phyloP scores from a whole-genome alignment of 2,888 invertebrate genomes.

The Amorpha juglandis region DNA sequence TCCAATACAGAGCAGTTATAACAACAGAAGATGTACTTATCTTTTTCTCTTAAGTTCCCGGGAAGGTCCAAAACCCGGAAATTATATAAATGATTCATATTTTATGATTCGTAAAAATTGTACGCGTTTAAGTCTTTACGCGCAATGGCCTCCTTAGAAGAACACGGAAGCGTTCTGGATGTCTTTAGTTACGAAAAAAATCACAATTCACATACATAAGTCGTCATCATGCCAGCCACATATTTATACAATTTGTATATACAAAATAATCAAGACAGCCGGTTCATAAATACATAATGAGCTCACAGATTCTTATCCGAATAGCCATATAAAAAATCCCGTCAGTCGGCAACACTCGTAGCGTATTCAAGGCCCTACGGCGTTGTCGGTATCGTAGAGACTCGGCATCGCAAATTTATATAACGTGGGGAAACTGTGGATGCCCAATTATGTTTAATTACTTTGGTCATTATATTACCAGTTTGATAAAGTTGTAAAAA shows the following conservation, averaged over 20 bases:
- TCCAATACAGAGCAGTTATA: too few species aligned
- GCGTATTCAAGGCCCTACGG: conserved; percentile 48
- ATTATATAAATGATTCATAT: too few species aligned
- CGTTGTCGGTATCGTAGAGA: conserved; percentile 42
- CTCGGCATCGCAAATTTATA: conserved; percentile 41
- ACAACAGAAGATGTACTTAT: too few species aligned
- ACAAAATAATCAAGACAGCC: conserved; percentile 65
- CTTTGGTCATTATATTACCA: conserved; percentile 16
- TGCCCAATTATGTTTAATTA: conserved; percentile 26
- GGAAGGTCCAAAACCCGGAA: too few species aligned
- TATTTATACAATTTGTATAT: conserved; percentile 46
- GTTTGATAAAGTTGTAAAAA: background rate
- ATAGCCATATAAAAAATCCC: conserved; percentile 62
- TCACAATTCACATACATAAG: conserved; percentile 32
- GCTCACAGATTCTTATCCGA: conserved; percentile 63
- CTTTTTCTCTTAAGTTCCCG: background rate
- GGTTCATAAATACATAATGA: conserved; percentile 66
- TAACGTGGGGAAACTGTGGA: conserved; percentile 39
- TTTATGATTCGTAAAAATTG: conserved; percentile 9
- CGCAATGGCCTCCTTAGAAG: conserved; percentile 63
- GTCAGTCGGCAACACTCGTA: conserved; percentile 60
- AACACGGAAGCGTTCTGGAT: conserved; percentile 63
- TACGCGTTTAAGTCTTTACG: conserved; percentile 60
- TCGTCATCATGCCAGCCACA: background rate
- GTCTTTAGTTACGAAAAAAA: conserved; percentile 12